Evolutionary conservation across 92 coral and sea anemone species (phyloP), one percentile per base, ranked within the genome.

Genomic region (Hydrozoanthus gracilis): DNA sequence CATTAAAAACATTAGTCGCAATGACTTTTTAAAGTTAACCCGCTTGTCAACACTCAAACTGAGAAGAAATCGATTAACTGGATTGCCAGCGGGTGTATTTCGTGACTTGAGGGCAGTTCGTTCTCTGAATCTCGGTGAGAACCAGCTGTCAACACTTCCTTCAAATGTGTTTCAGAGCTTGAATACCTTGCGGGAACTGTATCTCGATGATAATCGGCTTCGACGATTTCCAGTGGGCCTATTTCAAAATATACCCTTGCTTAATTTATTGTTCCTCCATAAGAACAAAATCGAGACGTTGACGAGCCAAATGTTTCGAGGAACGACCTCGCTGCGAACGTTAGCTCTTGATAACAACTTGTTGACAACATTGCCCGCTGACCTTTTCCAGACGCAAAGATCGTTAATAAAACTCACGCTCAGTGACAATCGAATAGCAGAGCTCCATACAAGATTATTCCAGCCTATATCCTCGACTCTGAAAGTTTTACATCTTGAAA

Each of bases 111-210:
- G 72, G 6, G 77, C 67, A 8, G 72, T 96, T 44, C 87, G 88
- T 60, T 95, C 99, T 49, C 87, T 96, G 47, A 93, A 96, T 90
- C 86, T 92, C 45, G 95, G 94, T 51, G 86, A 77, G 73, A 96
- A 96, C 87, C 89, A 71, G 87, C 86, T 96, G 83, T 87, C 95
- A 70, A 35, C 89, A 65, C 92, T 96, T 51, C 93, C 98, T 8
- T 90, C 94, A 66, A 88, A 90, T 72, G 77, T 94, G 13, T 95
- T 96, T 61, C 87, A 86, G 71, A 92, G 98, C 27, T 87, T 96
- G 78, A 51, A 55, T 3, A 78, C 92, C 18, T 86, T 96, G 51
- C 92, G 90, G 76, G 95, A 96, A 52, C 83, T 96, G 44, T 95
- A 84, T 87, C 95, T 96, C 48, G 95, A 95, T 67, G 88, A 88